Percentiles rank a stretch among this genome's conserved stretches.
Conservation (phyloP, 2,888 invertebrate species). For the Smittia aterrima region DNA sequence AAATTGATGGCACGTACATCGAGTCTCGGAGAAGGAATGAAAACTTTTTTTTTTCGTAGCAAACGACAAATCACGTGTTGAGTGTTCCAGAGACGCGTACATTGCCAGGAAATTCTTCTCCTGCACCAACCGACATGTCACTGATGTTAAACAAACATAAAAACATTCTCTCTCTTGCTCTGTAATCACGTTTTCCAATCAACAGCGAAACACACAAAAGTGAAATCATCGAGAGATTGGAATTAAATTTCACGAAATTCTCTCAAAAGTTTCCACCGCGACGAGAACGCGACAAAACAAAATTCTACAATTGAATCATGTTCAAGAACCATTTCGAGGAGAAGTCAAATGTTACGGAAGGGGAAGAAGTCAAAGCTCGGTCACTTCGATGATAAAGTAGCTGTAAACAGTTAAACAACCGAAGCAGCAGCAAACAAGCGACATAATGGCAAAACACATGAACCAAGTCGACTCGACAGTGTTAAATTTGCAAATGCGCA, state of each 20-base stretch:
- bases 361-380: neutral
- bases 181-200: conserved; percentile 26
- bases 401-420: conserved; percentile 16
- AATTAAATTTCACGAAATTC: neutral
- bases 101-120: conserved; percentile 10
- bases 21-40: neutral
- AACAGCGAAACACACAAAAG: conserved; percentile 9
- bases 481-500: conserved; percentile 21
- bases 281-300: neutral
- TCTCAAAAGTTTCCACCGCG: neutral
- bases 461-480: conserved; percentile 16
- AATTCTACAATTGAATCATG: too few species aligned
- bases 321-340: too few species aligned
- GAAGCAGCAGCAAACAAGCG: neutral
- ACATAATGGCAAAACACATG: conserved; percentile 1
- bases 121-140: conserved; percentile 15
- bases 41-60: too few species aligned
- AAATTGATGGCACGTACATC: neutral
- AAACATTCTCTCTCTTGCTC: neutral
- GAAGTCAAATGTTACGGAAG: too few species aligned
- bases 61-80: conserved; percentile 14
- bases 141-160: conserved; percentile 2
- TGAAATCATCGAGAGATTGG: conserved; percentile 4
- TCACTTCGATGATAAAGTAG: conserved; percentile 17
- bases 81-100: conserved; percentile 6